Evolutionary conservation across 2,888 invertebrate species (phyloP).

Genomic region (Formica aserva): DNA sequence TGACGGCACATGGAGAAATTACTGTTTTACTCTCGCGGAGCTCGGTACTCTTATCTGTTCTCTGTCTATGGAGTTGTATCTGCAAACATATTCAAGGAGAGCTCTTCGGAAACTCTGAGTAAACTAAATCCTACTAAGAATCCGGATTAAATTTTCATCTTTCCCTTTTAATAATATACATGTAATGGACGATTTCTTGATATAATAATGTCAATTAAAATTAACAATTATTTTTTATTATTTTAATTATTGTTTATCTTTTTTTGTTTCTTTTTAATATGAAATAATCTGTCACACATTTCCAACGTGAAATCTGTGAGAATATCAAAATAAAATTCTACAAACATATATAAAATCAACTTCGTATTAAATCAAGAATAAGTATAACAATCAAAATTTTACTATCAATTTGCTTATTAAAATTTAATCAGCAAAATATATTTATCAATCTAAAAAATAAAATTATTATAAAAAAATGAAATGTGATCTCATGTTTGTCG

Average conservation of each 20-base stretch:
- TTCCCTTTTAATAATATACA: not conserved
- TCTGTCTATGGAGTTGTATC: not conserved
- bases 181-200: not conserved
- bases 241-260: not conserved
- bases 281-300: not conserved
- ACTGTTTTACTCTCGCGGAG: not conserved
- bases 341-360: not conserved
- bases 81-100: not conserved
- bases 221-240: not conserved
- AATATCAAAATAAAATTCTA: not conserved
- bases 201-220: not conserved
- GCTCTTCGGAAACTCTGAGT: not conserved
- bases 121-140: not conserved
- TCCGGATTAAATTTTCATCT: not conserved
- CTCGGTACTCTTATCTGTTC: conserved; percentile 13
- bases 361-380: not conserved
- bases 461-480: not conserved
- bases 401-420: not conserved
- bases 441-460: not conserved
- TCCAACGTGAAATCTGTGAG: not conserved
- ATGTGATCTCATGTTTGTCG: not conserved
- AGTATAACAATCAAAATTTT: not conserved
- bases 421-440: not conserved
- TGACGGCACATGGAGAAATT: conserved; percentile 16
- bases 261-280: not conserved